A percentile compares a stretch with the other conserved stretches of the same genome.
These are phyloP conservation scores for Pecten maximus DNA, from an alignment of 2,888 invertebrate species.

Conservation along the genomic window DNA sequence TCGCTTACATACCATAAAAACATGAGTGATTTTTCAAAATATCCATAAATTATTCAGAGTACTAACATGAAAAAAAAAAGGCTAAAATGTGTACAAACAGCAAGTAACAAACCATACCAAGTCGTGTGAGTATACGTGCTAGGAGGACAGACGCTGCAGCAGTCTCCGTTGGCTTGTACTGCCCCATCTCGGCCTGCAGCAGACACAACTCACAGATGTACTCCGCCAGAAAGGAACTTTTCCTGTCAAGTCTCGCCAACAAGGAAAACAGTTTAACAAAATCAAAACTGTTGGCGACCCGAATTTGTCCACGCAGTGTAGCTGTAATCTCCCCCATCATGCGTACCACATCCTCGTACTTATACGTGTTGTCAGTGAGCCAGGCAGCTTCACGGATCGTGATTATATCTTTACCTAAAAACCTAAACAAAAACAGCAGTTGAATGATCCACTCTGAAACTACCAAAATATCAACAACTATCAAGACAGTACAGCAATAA, in stretches of 20 bases:
- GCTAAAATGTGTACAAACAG: background rate
- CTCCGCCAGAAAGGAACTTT: conserved; percentile 71
- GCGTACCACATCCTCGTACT: conserved; percentile 81
- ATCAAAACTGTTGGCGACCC: conserved; percentile 76
- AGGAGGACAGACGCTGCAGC: conserved; percentile 79
- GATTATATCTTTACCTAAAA: conserved; percentile 79
- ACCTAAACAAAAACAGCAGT: conserved; percentile 65
- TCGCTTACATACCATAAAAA: too few relatives aligned
- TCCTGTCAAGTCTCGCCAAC: conserved; percentile 64
- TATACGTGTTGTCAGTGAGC: conserved; percentile 82
- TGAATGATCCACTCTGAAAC: background rate
- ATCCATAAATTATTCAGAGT: background rate
- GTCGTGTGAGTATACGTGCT: conserved; percentile 72
- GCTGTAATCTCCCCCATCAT: conserved; percentile 82
- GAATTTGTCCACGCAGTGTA: conserved; percentile 75
- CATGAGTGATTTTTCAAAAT: background rate
- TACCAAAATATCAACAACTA: background rate
- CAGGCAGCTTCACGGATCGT: conserved; percentile 81
- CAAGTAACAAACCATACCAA: conserved; percentile 64
- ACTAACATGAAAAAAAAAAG: too few relatives aligned
- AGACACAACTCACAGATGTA: conserved; percentile 79
- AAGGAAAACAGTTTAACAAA: conserved; percentile 74
- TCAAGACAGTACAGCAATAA: too few relatives aligned
- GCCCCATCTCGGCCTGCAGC: conserved; percentile 79
- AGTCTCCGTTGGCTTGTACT: conserved; percentile 76